Evolutionary conservation across 2,797 vertebrate genomes (phyloP).

Genomic region (Lacerta bilineata): DNA sequence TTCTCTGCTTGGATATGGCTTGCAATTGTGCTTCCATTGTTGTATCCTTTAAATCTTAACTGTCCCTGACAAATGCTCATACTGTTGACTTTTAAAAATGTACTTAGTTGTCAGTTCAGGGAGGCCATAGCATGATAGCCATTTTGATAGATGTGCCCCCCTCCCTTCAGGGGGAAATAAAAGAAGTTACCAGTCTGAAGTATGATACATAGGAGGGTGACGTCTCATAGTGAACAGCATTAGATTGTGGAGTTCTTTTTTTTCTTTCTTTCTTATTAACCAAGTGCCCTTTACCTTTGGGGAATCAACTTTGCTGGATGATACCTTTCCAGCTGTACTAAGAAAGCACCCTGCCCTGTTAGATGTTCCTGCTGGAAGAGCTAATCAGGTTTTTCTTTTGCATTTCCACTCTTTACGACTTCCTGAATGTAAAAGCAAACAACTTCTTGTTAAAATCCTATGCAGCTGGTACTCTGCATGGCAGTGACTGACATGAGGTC

Average conservation of each 20-base stretch:
- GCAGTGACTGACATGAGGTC: slow-evolving; percentile 71
- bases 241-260: not conserved
- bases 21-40: slow-evolving; percentile 19
- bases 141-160: slow-evolving; percentile 19
- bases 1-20: slow-evolving; percentile 11
- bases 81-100: slow-evolving; percentile 30
- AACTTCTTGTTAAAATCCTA: slow-evolving; percentile 60
- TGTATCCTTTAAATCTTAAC: slow-evolving; percentile 14
- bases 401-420: slow-evolving; percentile 49
- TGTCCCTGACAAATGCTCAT: not conserved
- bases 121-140: not conserved
- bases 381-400: slow-evolving; percentile 43
- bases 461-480: slow-evolving; percentile 68
- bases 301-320: not conserved
- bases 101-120: slow-evolving; percentile 24
- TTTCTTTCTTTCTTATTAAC: not conserved
- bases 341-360: slow-evolving; percentile 38
- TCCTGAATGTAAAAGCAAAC: slow-evolving; percentile 58
- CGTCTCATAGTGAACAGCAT: not conserved
- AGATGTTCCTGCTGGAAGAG: slow-evolving; percentile 15
- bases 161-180: not conserved
- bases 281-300: not conserved
- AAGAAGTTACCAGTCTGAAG: slow-evolving; percentile 4
- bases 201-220: not conserved
- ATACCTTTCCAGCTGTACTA: slow-evolving; percentile 24